Conservation (phyloP, 2,113 vertebrate genomes). For the Coptodon bakossiorum region DNA sequence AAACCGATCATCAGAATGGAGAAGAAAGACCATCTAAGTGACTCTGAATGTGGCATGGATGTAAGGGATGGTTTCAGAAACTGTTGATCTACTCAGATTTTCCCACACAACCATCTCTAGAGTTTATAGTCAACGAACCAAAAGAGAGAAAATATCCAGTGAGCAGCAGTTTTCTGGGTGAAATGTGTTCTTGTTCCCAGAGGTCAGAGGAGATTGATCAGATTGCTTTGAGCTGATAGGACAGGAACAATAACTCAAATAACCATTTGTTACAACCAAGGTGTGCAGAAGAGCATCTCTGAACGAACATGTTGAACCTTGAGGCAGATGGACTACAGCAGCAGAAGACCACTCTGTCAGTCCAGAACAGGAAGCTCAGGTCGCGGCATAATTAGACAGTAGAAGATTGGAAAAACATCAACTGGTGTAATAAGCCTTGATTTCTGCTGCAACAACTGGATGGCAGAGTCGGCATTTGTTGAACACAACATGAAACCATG, state of each 20-base stretch:
- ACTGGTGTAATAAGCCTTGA: not conserved
- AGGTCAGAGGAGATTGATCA: not conserved
- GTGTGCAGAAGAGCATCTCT: not conserved
- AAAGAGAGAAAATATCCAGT: not conserved
- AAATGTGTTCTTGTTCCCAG: not conserved
- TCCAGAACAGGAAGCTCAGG: not conserved
- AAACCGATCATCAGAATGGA: not conserved
- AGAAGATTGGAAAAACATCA: not conserved
- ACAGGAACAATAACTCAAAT: not conserved
- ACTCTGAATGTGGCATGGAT: not conserved
- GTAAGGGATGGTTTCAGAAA: not conserved
- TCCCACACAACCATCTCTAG: not conserved
- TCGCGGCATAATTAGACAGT: not conserved
- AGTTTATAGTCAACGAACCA: fast-evolving
- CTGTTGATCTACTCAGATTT: not conserved
- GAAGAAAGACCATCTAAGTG: not conserved
- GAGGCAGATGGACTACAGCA: not conserved
- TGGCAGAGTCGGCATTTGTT: not conserved
- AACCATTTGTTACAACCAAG: not conserved
- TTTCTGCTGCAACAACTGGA: not conserved
- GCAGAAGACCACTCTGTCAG: not conserved
- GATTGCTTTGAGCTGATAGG: not conserved
- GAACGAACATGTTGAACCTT: not conserved
- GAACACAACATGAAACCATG: not conserved
- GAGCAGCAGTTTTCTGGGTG: not conserved